Base-by-base conservation (phyloP, 2,113 vertebrate genomes). In the Damaliscus lunatus region DNA sequence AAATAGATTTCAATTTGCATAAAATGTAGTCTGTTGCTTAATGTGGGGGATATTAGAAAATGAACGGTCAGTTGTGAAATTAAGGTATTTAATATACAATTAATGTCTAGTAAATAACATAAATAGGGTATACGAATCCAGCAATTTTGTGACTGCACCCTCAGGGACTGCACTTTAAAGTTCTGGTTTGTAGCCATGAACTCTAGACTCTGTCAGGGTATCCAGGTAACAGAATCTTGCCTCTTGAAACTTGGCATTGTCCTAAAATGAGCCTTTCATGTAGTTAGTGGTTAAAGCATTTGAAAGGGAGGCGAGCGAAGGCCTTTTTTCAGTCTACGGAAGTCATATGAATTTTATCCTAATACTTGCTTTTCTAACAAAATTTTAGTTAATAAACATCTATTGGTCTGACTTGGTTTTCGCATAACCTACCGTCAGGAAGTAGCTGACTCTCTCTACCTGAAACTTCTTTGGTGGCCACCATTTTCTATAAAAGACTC, bases 21-120 rank as follows among this genome's bases (percentile, higher is more conserved):
- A 86, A 96, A 96, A 67, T 81, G 33, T 90, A 96, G 13, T n/a
- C 94, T 93, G 19, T 95, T 96, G 92, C n/a, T 83, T 96, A 85
- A 96, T 46, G 67, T 33, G 52, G 91, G 77, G 8, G 67, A 88
- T 64, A 77, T 84, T 96, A 85, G 48, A 60, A 62, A 97, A 94
- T 81, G 40, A 95, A 25, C 55, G 81, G 36, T 87, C 71, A 62
- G 62, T 91, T 83, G 40, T 91, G 74, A 87, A 87, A 90, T 95
- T 60, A 90, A 92, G 43, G 10, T 89, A 92, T 83, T 97, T 90
- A 83, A 71, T 57, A 88, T 55, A 89, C 2, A 59, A 36, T 53
- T 48, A 91, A 64, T 84, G 31, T 93, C 71, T 88, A 67, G 57
- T 78, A 93, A 97, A 96, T 62, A 85, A 67, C 16, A 82, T 82